These are phyloP conservation scores for Deroplatys truncata DNA, from an alignment of 2,888 invertebrate genomes.

Conservation along the genomic window DNA sequence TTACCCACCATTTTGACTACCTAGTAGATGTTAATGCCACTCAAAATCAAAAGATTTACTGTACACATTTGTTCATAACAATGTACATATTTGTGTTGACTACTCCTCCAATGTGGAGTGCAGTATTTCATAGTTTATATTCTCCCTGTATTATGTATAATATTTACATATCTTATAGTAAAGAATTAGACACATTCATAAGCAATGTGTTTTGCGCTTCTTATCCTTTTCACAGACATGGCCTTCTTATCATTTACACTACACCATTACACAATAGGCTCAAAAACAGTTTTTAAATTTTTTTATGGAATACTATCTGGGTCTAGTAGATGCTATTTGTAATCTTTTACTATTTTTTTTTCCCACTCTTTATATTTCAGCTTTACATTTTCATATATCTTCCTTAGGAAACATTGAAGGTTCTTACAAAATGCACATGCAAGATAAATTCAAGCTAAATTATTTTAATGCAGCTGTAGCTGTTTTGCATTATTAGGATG, in stretches of 20 bases:
- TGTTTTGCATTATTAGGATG: neutral
- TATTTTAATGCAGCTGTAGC: neutral
- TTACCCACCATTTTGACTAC: neutral
- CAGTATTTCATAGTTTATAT: slow-evolving; percentile 5
- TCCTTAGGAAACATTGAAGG: neutral
- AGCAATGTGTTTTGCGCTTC: slow-evolving; percentile 11
- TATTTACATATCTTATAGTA: slow-evolving; percentile 23
- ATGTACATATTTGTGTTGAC: slow-evolving; percentile 7
- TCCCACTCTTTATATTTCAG: neutral
- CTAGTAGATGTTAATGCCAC: neutral
- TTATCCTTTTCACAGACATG: neutral
- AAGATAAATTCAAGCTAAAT: neutral
- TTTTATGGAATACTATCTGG: neutral
- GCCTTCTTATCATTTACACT: neutral
- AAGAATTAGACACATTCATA: slow-evolving; percentile 11
- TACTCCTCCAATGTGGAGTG: slow-evolving; percentile 24
- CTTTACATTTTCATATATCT: neutral
- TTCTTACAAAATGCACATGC: neutral
- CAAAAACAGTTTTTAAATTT: neutral
- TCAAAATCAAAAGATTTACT: neutral
- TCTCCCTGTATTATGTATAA: slow-evolving; percentile 23
- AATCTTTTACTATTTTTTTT: neutral
- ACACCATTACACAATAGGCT: neutral
- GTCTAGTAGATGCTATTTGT: neutral
- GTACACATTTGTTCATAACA: neutral